A percentile compares a stretch with the other conserved stretches of the same genome.
Evolutionary conservation across 2,888 invertebrate genomes (phyloP).

Genomic region (Volucella inflata): DNA sequence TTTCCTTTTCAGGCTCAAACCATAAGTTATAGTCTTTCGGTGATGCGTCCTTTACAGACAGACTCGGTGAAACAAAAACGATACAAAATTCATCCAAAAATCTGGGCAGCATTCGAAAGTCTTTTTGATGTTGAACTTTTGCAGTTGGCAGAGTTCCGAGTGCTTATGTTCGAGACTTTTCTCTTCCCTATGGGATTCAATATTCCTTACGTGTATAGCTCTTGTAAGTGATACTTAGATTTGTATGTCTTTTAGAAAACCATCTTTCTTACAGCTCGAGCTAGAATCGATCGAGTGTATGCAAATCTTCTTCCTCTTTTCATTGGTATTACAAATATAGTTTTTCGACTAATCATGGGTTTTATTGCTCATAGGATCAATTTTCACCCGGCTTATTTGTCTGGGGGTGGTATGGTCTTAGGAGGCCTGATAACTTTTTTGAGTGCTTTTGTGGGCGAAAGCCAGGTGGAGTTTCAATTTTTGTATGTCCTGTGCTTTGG

Average conservation of each 20-base stretch:
- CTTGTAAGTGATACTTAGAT: slow-evolving; percentile 70
- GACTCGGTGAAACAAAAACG: background rate
- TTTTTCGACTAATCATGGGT: slow-evolving; percentile 81
- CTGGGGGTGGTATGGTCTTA: slow-evolving; percentile 81
- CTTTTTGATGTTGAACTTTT: slow-evolving; percentile 79
- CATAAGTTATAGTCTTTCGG: slow-evolving; percentile 69
- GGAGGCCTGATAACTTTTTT: slow-evolving; percentile 86
- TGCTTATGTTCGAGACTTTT: slow-evolving; percentile 85
- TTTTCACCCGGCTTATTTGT: slow-evolving; percentile 77
- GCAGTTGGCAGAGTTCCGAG: slow-evolving; percentile 79
- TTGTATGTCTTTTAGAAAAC: slow-evolving; percentile 37
- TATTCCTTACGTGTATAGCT: slow-evolving; percentile 90
- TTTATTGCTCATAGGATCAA: slow-evolving; percentile 78
- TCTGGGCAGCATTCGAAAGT: slow-evolving; percentile 73
- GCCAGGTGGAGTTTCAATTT: slow-evolving; percentile 79
- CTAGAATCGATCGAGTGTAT: slow-evolving; percentile 81
- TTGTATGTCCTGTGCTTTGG: slow-evolving; percentile 79
- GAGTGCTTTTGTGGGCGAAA: slow-evolving; percentile 86
- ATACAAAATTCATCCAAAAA: slow-evolving; percentile 76
- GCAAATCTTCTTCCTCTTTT: slow-evolving; percentile 80
- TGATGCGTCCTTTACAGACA: slow-evolving; percentile 39
- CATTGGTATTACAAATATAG: slow-evolving; percentile 90
- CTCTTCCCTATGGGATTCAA: slow-evolving; percentile 91
- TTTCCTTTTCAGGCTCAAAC: slow-evolving; percentile 32
- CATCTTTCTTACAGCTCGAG: slow-evolving; percentile 82